These are phyloP conservation scores for Criorhina ranunculi DNA, from an alignment of 2,888 invertebrate species.

Conservation along the genomic window DNA sequence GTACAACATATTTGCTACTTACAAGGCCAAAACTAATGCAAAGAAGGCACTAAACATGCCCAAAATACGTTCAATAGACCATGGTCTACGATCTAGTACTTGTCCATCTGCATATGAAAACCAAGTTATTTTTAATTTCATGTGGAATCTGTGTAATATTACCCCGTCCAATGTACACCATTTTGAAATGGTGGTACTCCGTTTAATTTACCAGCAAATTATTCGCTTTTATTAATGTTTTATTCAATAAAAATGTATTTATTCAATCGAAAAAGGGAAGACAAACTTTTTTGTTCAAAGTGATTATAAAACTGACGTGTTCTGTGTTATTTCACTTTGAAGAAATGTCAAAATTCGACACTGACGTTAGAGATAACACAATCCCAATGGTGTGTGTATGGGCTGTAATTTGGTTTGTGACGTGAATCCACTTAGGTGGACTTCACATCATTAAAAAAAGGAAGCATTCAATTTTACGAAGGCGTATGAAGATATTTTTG, in stretches of 20 bases:
- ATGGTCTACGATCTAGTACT: conserved; percentile 71
- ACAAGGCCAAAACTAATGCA: conserved; percentile 69
- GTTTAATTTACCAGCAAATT: neutral
- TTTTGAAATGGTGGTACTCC: conserved; percentile 53
- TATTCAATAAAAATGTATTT: neutral
- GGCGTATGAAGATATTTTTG: no score
- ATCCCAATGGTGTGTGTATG: neutral
- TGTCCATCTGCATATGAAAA: conserved; percentile 67
- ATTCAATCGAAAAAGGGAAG: neutral
- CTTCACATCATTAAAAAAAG: no score
- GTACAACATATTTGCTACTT: conserved; percentile 22
- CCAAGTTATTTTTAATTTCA: neutral
- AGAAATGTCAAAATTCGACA: conserved; percentile 12
- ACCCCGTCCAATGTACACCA: conserved; percentile 77
- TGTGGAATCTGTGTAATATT: neutral
- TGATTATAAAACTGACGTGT: conserved; percentile 15
- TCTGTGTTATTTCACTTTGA: conserved; percentile 1
- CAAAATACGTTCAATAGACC: conserved; percentile 67
- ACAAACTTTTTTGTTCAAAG: neutral
- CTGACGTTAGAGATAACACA: neutral
- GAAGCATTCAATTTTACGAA: no score
- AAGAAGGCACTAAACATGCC: conserved; percentile 69
- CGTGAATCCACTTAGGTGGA: neutral
- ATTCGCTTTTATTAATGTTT: neutral
- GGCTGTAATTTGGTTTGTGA: neutral